Percentiles rank a stretch among this genome's conserved stretches.
Evolutionary conservation across 2,888 invertebrate genomes (phyloP).

Genomic region (Leucoptera coffeella): DNA sequence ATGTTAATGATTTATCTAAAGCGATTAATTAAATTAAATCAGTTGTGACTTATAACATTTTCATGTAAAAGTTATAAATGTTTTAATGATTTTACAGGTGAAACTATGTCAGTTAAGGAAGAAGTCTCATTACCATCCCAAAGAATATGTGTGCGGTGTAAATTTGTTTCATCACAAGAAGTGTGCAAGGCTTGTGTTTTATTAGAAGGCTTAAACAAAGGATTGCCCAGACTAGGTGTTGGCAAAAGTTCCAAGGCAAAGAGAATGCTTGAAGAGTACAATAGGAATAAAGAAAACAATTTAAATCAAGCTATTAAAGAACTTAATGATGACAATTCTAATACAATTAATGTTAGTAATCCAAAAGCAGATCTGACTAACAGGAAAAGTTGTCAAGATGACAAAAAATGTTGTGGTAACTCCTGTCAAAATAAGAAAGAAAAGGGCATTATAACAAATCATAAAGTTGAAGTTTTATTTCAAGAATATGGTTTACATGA

Average conservation of each 20-base stretch:
- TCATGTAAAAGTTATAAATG: no score
- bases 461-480: no score
- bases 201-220: conserved; percentile 91
- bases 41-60: no score
- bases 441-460: neutral
- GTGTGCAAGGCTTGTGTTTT: conserved; percentile 96
- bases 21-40: no score
- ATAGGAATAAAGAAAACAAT: conserved; percentile 9
- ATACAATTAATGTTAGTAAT: neutral
- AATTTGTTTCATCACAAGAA: conserved; percentile 86
- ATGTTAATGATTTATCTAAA: no score
- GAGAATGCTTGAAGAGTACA: conserved; percentile 55
- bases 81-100: no score
- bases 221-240: conserved; percentile 84
- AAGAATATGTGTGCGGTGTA: conserved; percentile 77
- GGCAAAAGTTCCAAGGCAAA: conserved; percentile 81
- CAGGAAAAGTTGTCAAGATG: neutral
- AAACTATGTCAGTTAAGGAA: conserved; percentile 77
- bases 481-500: no score
- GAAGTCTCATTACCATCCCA: conserved; percentile 76
- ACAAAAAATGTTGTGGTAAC: no score
- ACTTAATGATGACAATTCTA: conserved; percentile 8
- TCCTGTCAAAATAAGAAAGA: no score
- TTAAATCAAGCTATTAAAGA: conserved; percentile 15
- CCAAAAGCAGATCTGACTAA: conserved; percentile 1